Conservation (phyloP, 2,888 invertebrate species). For the Lycia hirtaria region DNA sequence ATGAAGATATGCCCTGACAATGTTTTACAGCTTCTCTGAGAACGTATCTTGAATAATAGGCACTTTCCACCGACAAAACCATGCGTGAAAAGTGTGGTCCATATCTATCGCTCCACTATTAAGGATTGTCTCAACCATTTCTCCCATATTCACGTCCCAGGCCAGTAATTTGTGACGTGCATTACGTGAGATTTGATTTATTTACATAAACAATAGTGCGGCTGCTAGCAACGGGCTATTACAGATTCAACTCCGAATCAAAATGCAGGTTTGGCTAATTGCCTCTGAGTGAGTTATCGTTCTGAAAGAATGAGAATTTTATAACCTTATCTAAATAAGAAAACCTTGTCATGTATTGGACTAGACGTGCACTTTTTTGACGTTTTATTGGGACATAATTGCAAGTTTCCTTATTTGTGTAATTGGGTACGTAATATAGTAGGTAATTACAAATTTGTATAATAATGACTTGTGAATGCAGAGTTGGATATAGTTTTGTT, state of each 20-base stretch:
- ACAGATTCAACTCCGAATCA: conserved; percentile 57
- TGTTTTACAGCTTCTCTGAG: too few species aligned
- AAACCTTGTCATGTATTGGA: not conserved
- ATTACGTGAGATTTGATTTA: conserved; percentile 71
- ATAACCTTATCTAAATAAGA: conserved; percentile 15
- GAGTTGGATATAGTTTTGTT: conserved; percentile 32
- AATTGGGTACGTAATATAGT: conserved; percentile 28
- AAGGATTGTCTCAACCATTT: conserved; percentile 73
- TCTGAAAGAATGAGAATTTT: conserved; percentile 13
- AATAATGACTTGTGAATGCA: conserved; percentile 29
- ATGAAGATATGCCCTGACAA: too few species aligned
- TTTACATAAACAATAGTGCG: conserved; percentile 74
- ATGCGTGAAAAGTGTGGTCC: too few species aligned
- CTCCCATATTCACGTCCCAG: conserved; percentile 66
- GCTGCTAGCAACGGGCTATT: conserved; percentile 57
- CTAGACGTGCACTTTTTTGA: not conserved
- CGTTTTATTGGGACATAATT: conserved; percentile 5
- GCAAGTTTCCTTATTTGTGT: conserved; percentile 1
- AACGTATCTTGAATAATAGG: too few species aligned
- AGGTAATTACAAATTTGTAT: conserved; percentile 36
- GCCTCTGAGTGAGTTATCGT: conserved; percentile 47
- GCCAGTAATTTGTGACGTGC: conserved; percentile 75
- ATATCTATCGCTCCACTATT: conserved; percentile 60
- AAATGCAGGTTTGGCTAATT: conserved; percentile 54
- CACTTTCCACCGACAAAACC: too few species aligned